Evolutionary conservation across 2,888 invertebrate species (phyloP).

Genomic region (Mesorhabditis spiculigera): DNA sequence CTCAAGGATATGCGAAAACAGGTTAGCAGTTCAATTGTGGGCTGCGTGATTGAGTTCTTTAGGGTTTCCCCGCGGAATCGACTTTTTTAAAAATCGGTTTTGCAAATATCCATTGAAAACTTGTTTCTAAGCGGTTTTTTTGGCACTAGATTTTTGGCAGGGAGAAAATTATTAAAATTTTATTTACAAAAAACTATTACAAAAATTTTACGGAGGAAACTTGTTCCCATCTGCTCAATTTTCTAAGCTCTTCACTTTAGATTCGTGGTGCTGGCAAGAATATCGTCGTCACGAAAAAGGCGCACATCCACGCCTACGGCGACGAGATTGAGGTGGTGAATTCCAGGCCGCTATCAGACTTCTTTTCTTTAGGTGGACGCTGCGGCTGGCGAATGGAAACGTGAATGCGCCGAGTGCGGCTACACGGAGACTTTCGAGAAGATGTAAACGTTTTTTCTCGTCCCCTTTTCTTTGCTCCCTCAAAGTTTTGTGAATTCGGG

Average conservation of each 20-base stretch:
- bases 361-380: background rate
- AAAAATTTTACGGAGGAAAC: background rate
- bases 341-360: too few species aligned
- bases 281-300: slow-evolving; percentile 36
- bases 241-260: background rate
- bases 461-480: too few species aligned
- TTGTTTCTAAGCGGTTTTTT: too few species aligned
- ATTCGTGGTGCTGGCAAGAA: slow-evolving; percentile 13
- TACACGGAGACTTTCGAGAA: slow-evolving; percentile 84
- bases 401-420: slow-evolving; percentile 75
- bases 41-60: background rate
- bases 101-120: too few species aligned
- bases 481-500: too few species aligned
- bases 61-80: background rate
- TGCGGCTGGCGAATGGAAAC: slow-evolving; percentile 75
- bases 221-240: too few species aligned
- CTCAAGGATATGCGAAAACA: slow-evolving; percentile 68
- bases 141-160: too few species aligned
- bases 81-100: background rate
- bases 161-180: too few species aligned
- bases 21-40: slow-evolving; percentile 21
- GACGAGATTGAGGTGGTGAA: slow-evolving; percentile 74
- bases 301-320: slow-evolving; percentile 75
- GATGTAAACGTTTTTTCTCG: slow-evolving; percentile 68
- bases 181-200: too few species aligned